Evolutionary conservation across 1,140 invertebrate species (phyloP).

Genomic region (Maconellicoccus hirsutus): DNA sequence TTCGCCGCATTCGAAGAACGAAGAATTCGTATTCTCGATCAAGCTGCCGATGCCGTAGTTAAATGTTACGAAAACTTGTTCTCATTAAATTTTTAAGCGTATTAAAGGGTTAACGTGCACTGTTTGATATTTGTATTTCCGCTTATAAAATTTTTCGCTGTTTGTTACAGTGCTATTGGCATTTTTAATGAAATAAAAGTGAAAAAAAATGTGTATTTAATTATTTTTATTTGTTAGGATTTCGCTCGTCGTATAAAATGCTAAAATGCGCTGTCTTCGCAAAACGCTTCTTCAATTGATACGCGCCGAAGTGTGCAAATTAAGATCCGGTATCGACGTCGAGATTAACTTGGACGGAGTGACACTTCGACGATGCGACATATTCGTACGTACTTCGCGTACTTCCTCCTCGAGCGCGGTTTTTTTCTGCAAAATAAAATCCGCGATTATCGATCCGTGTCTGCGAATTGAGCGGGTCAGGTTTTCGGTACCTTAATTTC

Average conservation of each 20-base stretch:
- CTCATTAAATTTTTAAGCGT: background rate
- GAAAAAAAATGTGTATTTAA: background rate
- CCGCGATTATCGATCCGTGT: background rate
- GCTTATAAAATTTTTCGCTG: background rate
- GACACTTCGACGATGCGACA: background rate
- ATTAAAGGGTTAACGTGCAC: background rate
- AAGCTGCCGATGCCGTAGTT: background rate
- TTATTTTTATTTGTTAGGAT: background rate
- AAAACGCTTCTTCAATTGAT: background rate
- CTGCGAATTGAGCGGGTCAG: background rate
- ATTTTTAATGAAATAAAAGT: background rate
- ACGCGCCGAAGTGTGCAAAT: background rate
- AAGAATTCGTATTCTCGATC: too few relatives aligned
- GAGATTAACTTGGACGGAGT: conserved; percentile 15
- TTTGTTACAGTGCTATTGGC: background rate
- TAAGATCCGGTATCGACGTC: background rate
- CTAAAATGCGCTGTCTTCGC: too few relatives aligned
- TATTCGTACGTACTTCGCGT: background rate
- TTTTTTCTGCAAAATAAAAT: conserved; percentile 12
- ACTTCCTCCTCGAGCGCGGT: background rate
- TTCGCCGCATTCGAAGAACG: too few relatives aligned
- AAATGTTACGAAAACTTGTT: background rate
- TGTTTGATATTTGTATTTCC: background rate
- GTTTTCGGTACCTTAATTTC: background rate
- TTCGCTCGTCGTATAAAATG: too few relatives aligned